phyloP scores from a whole-genome alignment of 2,113 vertebrate genomes.

The Antechinus stuartii region DNA sequence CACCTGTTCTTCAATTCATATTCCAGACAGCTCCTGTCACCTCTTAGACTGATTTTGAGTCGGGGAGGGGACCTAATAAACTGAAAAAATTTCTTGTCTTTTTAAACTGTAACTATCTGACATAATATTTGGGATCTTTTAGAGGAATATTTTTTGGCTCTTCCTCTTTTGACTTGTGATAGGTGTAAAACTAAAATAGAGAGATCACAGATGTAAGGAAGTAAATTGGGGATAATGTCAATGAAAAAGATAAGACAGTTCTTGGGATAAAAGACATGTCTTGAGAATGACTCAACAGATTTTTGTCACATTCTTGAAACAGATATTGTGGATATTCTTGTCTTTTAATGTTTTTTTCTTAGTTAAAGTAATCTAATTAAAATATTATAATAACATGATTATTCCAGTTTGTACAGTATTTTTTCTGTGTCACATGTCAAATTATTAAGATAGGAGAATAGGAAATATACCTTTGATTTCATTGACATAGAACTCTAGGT shows the following conservation, averaged over 20 bases:
- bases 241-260: not conserved
- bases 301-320: not conserved
- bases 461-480: not conserved
- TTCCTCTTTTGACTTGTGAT: not conserved
- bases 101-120: not conserved
- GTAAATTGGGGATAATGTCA: not conserved
- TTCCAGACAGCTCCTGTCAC: not conserved
- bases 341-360: conserved; percentile 8
- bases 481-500: not conserved
- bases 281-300: not conserved
- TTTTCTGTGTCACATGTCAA: not conserved
- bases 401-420: not conserved
- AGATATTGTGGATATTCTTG: not conserved
- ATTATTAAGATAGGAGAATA: not conserved
- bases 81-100: not conserved
- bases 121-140: not conserved
- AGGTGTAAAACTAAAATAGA: not conserved
- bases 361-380: conserved; percentile 2
- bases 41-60: not conserved
- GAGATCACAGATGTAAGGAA: not conserved
- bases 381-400: not conserved
- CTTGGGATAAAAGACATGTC: not conserved
- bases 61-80: not conserved
- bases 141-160: not conserved
- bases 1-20: not conserved